Evolutionary conservation across 2,797 vertebrate genomes (phyloP), one percentile per base, ranked within the genome.

Genomic region (Muscicapa striata): DNA sequence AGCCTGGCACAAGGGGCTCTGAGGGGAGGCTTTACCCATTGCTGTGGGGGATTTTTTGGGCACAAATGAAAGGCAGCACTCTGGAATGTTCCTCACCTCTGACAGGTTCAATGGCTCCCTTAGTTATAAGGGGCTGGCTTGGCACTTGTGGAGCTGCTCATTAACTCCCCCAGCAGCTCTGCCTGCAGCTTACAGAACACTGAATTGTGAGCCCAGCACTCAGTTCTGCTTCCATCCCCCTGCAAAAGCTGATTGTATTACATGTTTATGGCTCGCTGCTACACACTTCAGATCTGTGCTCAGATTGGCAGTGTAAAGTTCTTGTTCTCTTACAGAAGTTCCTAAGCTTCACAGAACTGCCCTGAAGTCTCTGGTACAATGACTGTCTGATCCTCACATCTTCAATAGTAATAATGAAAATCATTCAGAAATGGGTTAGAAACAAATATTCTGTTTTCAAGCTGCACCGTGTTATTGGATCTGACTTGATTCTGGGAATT

Each of bases 401-500:
- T 81, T 36, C 68, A n/a, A 29, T 1, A 46, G 20, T 6, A 69
- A 72, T 66, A 83, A 91, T 15, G 20, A 72, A 89, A 94, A 78
- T 86, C 1, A 1, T 62, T 84, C 75, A 74, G 75, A 90, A 92
- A 66, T 7, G 26, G 52, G 43, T 81, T 92, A 59, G 79, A 76
- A 92, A 89, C 48, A 92, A 87, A 75, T 69, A 48, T 19, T 19
- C 29, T 40, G 7, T 77, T 90, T 87, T 59, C 58, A 55, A 49
- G 66, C 55, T 52, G 87, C 26, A 32, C 54, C 0, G 0, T 23
- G 40, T 81, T 79, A 73, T 64, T 88, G 26, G 48, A 54, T 93
- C 91, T 78, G 68, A 58, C 67, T 92, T 29, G 55, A 43, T 93
- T 92, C 72, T 91, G 72, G 73, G 55, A 91, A 57, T 23, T 62